Evolutionary conservation across 1,140 invertebrate species (phyloP).

Genomic region (Hycleus cichorii): DNA sequence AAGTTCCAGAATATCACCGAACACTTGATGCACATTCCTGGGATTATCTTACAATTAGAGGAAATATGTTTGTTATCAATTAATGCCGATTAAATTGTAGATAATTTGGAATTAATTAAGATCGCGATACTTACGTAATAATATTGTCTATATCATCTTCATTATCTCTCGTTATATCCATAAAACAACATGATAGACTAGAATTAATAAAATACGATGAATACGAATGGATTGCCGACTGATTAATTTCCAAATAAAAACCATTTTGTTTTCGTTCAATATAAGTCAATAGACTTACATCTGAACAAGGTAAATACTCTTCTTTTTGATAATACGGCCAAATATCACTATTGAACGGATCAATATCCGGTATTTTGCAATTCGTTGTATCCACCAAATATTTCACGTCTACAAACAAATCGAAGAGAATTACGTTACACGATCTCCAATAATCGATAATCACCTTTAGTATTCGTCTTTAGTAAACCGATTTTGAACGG

Average conservation of each 20-base stretch:
- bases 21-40: too few species aligned
- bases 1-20: too few species aligned
- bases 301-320: slow-evolving; percentile 3
- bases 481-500: not conserved
- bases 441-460: not conserved
- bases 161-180: slow-evolving; percentile 22
- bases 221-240: slow-evolving; percentile 15
- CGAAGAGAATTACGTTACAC: not conserved
- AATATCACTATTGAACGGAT: slow-evolving; percentile 29
- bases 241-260: slow-evolving; percentile 22
- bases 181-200: slow-evolving; percentile 24
- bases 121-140: slow-evolving; percentile 19
- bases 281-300: slow-evolving; percentile 22
- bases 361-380: slow-evolving; percentile 29
- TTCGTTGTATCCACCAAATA: slow-evolving; percentile 26
- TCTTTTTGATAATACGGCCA: slow-evolving; percentile 19
- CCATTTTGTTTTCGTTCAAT: slow-evolving; percentile 16
- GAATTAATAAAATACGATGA: slow-evolving; percentile 9
- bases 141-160: slow-evolving; percentile 11
- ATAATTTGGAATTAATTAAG: slow-evolving; percentile 4
- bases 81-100: too few species aligned
- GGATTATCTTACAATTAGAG: too few species aligned
- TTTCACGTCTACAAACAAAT: slow-evolving; percentile 2
- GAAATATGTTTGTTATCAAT: too few species aligned
- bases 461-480: not conserved